phyloP scores from a whole-genome alignment of 1,140 invertebrate species.

The Tetramorium simillimum region DNA sequence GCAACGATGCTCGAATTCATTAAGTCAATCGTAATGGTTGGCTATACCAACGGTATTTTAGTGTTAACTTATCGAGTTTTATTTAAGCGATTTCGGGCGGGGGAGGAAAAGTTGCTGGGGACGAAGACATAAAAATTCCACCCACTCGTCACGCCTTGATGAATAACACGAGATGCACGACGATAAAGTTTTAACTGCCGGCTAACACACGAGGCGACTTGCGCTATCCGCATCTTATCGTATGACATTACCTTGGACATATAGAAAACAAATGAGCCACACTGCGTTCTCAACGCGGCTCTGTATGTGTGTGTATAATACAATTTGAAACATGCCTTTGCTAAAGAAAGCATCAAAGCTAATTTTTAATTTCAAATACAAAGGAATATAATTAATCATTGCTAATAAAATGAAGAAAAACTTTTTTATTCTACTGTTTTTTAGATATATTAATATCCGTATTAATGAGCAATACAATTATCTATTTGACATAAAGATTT shows the following conservation, averaged over 20 bases:
- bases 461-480: not conserved
- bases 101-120: not conserved
- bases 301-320: constrained; percentile 15
- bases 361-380: not conserved
- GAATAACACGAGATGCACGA: constrained; percentile 71
- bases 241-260: constrained; percentile 65
- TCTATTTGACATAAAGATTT: not conserved
- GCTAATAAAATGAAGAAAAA: not conserved
- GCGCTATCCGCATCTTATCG: constrained; percentile 67
- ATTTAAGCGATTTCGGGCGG: constrained; percentile 22
- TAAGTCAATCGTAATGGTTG: constrained; percentile 61
- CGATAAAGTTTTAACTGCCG: constrained; percentile 74
- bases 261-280: constrained; percentile 65
- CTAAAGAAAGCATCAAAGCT: not conserved
- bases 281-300: constrained; percentile 34
- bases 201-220: constrained; percentile 66
- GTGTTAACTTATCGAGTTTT: constrained; percentile 53
- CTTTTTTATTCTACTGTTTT: not conserved
- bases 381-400: not conserved
- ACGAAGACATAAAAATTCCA: constrained; percentile 70
- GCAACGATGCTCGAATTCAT: constrained; percentile 35
- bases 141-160: constrained; percentile 73
- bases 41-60: not conserved
- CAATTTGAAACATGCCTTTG: constrained; percentile 61
- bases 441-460: not conserved